These are phyloP conservation scores for Lycodopsis pacificus DNA, from an alignment of 2,797 vertebrate genomes.

Conservation along the genomic window DNA sequence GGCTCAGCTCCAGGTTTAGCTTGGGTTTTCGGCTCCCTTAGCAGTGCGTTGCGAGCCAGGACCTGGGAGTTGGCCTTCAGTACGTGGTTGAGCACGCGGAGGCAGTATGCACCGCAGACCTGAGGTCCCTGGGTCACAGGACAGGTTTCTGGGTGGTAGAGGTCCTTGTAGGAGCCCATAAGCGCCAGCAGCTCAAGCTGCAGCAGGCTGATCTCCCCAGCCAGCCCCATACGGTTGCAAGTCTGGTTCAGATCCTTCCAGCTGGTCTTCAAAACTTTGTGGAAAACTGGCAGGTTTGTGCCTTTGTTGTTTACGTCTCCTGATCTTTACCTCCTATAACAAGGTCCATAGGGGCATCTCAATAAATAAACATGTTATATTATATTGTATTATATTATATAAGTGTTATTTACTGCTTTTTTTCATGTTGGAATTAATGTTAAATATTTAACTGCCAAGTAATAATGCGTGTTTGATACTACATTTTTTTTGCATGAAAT, in stretches of 20 bases:
- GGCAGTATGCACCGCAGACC: slow-evolving; percentile 89
- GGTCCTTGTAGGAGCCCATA: slow-evolving; percentile 92
- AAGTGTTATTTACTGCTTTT: too few relatives aligned
- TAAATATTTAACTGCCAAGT: too few relatives aligned
- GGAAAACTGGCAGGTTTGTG: slow-evolving; percentile 84
- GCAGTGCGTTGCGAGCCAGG: slow-evolving; percentile 88
- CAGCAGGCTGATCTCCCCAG: slow-evolving; percentile 80
- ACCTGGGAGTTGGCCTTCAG: slow-evolving; percentile 95
- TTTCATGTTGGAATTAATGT: too few relatives aligned
- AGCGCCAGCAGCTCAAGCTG: slow-evolving; percentile 92
- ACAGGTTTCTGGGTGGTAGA: slow-evolving; percentile 90
- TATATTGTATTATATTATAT: too few relatives aligned
- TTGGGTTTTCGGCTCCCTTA: slow-evolving; percentile 75
- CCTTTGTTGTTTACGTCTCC: too few relatives aligned
- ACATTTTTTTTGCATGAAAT: too few relatives aligned
- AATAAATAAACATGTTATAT: too few relatives aligned
- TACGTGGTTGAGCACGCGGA: slow-evolving; percentile 93
- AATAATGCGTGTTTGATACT: too few relatives aligned
- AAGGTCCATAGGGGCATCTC: too few relatives aligned
- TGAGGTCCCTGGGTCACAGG: slow-evolving; percentile 87
- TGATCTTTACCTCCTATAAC: too few relatives aligned
- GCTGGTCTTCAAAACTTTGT: slow-evolving; percentile 87
- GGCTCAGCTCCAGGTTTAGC: slow-evolving; percentile 73
- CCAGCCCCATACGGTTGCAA: slow-evolving; percentile 53
- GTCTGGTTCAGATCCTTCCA: slow-evolving; percentile 86